A percentile compares a stretch with the other conserved stretches of the same genome.
Conservation (phyloP, 2,797 vertebrate genomes). For the Galagoides demidoff region DNA sequence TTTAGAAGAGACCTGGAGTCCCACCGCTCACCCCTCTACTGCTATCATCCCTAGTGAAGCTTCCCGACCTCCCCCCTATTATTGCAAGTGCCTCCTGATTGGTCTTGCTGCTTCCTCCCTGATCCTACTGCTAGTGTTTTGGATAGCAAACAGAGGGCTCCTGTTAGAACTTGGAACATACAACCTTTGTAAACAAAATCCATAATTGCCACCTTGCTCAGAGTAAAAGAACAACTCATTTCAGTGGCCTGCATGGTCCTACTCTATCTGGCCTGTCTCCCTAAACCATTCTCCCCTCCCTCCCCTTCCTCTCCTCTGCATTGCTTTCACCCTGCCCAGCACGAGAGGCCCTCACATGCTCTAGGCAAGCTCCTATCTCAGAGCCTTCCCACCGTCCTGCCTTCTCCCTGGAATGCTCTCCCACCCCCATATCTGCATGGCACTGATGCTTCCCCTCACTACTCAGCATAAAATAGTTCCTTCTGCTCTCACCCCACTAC, state of each 20-base stretch:
- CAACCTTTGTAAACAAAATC: background rate
- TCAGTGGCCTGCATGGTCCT: background rate
- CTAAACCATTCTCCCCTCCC: background rate
- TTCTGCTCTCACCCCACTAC: background rate
- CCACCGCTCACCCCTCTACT: background rate
- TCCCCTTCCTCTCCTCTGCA: background rate
- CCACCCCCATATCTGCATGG: rapidly evolving
- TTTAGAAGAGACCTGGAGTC: background rate
- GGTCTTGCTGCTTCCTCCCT: background rate
- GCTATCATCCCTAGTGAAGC: background rate
- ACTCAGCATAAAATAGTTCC: background rate
- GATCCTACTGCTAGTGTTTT: background rate
- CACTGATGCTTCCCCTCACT: background rate
- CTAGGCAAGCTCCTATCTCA: background rate
- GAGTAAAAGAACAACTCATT: background rate
- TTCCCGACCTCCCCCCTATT: background rate
- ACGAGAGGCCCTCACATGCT: too few species aligned
- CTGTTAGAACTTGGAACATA: background rate
- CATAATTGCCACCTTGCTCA: background rate
- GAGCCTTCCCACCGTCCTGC: background rate
- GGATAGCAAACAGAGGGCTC: background rate
- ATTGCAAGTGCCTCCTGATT: background rate
- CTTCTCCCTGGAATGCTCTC: background rate
- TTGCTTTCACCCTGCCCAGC: background rate
- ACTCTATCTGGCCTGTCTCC: background rate